Conservation (phyloP, 2,888 invertebrate genomes). For the Vesta saturnalis region DNA sequence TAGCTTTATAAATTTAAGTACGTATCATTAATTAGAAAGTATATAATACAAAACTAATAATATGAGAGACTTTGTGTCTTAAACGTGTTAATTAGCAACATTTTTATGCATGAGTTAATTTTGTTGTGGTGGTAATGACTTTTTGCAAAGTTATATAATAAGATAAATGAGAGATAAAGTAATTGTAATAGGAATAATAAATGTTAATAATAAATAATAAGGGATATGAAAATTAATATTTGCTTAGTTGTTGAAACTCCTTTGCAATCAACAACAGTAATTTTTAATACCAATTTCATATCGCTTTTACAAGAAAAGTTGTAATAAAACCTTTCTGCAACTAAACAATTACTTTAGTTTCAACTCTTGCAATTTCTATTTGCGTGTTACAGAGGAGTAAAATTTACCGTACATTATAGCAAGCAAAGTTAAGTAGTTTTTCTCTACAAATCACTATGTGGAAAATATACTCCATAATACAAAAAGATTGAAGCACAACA, state of each 20-base stretch:
- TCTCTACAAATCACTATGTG: neutral
- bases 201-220: too few relatives aligned
- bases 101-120: neutral
- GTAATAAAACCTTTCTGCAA: too few relatives aligned
- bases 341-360: too few relatives aligned
- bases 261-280: conserved; percentile 14
- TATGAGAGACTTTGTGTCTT: too few relatives aligned
- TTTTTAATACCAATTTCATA: neutral
- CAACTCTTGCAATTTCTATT: too few relatives aligned
- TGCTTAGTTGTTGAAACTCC: too few relatives aligned
- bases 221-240: too few relatives aligned
- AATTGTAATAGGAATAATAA: neutral
- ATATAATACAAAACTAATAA: too few relatives aligned
- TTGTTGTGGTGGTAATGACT: neutral
- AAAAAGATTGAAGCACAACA: conserved; percentile 21
- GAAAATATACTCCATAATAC: conserved; percentile 18
- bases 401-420: neutral
- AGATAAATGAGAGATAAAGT: neutral
- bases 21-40: too few relatives aligned
- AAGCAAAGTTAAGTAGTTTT: neutral
- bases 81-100: too few relatives aligned
- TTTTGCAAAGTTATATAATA: conserved; percentile 1
- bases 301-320: too few relatives aligned
- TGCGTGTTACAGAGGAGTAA: neutral
- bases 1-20: too few relatives aligned